These are phyloP conservation scores for Macropis europaea DNA, from an alignment of 2,888 invertebrate species.

Conservation along the genomic window DNA sequence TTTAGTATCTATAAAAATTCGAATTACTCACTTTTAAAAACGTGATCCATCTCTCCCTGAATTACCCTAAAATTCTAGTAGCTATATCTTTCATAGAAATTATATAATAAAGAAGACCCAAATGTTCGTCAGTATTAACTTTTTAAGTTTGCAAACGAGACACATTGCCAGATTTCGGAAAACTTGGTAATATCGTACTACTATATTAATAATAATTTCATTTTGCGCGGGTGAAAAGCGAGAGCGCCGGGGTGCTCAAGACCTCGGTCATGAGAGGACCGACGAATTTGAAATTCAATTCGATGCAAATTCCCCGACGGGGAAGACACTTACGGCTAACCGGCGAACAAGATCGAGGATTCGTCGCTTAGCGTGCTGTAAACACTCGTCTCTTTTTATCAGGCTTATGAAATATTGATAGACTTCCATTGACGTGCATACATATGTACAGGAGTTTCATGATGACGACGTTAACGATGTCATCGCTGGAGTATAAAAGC, in stretches of 20 bases:
- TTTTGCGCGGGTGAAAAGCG: conserved; percentile 50
- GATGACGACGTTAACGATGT: conserved; percentile 51
- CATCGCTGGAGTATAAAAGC: conserved; percentile 28
- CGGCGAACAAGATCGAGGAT: conserved; percentile 72
- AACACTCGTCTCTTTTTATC: conserved; percentile 75
- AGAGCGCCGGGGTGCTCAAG: conserved; percentile 41
- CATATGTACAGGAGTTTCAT: conserved; percentile 9
- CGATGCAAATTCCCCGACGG: conserved; percentile 73
- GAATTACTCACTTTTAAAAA: no score
- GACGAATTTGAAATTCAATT: conserved; percentile 77
- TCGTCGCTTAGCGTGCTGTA: conserved; percentile 71
- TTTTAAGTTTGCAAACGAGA: no score
- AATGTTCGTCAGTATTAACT: no score
- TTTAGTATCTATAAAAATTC: no score
- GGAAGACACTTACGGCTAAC: conserved; percentile 67
- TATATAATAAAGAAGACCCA: no score
- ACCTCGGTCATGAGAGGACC: conserved; percentile 39
- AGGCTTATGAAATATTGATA: conserved; percentile 77
- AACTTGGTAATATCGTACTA: no score
- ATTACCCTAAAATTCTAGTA: no score
- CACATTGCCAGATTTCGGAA: no score
- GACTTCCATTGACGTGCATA: conserved; percentile 54
- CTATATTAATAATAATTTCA: conserved; percentile 60
- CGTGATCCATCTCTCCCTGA: no score
- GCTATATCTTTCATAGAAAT: no score